Base-by-base conservation (phyloP, 2,113 vertebrate species). In the Kryptolebias marmoratus region DNA sequence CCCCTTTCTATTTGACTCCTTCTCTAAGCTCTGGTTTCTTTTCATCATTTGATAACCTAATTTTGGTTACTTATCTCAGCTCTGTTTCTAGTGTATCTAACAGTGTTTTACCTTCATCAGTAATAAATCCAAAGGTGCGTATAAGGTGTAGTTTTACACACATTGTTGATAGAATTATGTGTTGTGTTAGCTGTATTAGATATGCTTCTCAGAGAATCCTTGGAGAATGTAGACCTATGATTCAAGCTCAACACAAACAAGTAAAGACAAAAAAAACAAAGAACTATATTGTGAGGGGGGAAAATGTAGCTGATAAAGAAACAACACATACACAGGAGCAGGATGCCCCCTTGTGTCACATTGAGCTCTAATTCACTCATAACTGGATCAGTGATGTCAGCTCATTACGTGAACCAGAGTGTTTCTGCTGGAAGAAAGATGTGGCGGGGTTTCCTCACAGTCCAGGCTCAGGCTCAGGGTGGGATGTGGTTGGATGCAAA, bases 401-500 rank as follows among this genome's bases (percentile, higher is more conserved):
- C 36, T 64, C 48, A 22, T 81, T 70, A 78, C 45, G 62, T 22
- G 27, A 71, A 69, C 75, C 45, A 80, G 73, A 69, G 59, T 83
- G 64, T 75, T 36, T 71, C 53, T 75, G 57, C 57, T 65, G 54
- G 44, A 3, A 52, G 31, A 54, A 67, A 1, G 32, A 45, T n/a
- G 48, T 22, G 44, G 36, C 7, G 36, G 52, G 57, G 42, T 66
- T 84, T 68, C 59, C 70, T 52, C 32, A 56, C 74, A 68, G 81
- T 11, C 75, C 52, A 53, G 53, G 36, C 71, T 71, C 68, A 58
- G 67, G 75, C n/a, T 22, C 57, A 72, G 76, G 80, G 75, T 45
- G 80, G 80, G 69, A 74, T 61, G 67, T 79, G 72, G 77, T 66
- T 69, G 79, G 70, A 59, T 79, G 72, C 74, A 89, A 89, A 91